Conservation (phyloP, 2,113 vertebrate genomes). For the Tetrax tetrax region DNA sequence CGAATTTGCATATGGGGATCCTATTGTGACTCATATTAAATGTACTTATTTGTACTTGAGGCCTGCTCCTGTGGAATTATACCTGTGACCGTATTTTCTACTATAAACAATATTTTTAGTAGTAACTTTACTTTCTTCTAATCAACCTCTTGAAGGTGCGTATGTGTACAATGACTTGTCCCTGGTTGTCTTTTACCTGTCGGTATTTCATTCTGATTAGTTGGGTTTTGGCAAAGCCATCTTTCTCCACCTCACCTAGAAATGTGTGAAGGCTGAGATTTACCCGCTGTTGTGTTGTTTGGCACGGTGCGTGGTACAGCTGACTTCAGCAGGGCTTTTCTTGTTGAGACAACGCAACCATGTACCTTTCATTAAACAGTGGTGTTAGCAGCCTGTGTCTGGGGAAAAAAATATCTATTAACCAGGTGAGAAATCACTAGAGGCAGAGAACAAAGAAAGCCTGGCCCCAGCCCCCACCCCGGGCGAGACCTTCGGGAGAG, state of each 20-base stretch:
- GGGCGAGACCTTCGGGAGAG: background rate
- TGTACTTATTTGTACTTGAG: background rate
- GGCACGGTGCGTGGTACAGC: background rate
- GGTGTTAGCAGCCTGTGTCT: background rate
- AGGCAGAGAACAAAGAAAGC: background rate
- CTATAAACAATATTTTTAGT: background rate
- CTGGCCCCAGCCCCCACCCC: background rate
- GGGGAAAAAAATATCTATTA: background rate
- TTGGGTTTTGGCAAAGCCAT: background rate
- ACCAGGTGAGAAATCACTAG: background rate
- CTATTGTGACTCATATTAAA: background rate
- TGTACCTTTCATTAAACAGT: background rate
- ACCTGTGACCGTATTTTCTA: background rate
- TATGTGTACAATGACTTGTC: background rate
- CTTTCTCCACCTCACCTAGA: background rate
- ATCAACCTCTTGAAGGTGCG: background rate
- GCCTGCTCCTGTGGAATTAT: background rate
- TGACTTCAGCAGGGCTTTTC: background rate
- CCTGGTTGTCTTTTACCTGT: background rate
- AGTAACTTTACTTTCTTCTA: background rate
- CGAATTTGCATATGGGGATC: background rate
- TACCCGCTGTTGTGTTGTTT: background rate
- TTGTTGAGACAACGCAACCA: background rate
- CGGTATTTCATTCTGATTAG: background rate
- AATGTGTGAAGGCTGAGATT: background rate